Conservation (phyloP, 2,797 vertebrate genomes). For the Tamandua tetradactyla region DNA sequence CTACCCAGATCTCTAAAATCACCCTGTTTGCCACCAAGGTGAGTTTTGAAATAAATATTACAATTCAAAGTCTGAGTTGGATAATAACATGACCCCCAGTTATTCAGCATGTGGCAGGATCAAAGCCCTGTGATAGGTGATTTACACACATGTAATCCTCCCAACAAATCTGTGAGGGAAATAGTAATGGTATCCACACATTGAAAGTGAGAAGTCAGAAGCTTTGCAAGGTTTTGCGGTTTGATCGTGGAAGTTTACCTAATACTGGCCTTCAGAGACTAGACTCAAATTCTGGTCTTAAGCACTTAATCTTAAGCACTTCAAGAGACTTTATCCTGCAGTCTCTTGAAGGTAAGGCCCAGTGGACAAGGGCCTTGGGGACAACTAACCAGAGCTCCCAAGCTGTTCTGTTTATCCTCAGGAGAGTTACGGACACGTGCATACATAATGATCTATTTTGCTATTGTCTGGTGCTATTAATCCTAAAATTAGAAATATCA, state of each 20-base stretch:
- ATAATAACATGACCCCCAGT: neutral
- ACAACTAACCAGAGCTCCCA: neutral
- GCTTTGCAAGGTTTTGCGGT: neutral
- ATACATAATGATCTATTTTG: neutral
- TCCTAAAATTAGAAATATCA: conserved; percentile 36
- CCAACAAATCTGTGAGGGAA: neutral
- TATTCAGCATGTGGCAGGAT: neutral
- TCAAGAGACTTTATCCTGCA: neutral
- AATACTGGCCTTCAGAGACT: neutral
- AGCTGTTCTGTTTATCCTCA: neutral
- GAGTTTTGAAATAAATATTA: too few species aligned
- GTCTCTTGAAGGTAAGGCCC: neutral
- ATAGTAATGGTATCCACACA: neutral
- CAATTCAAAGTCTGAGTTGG: neutral
- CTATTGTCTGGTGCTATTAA: neutral
- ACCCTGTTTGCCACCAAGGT: neutral
- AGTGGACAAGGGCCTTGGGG: neutral
- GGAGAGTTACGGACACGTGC: neutral
- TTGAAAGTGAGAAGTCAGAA: neutral
- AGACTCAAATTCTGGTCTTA: neutral
- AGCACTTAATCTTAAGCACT: neutral
- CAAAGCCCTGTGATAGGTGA: neutral
- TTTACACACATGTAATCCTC: neutral
- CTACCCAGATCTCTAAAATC: neutral
- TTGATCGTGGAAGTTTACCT: neutral